These are phyloP conservation scores for Bolinopsis microptera DNA, from an alignment of 37 sponge, comb jelly and placozoan species.

Conservation along the genomic window DNA sequence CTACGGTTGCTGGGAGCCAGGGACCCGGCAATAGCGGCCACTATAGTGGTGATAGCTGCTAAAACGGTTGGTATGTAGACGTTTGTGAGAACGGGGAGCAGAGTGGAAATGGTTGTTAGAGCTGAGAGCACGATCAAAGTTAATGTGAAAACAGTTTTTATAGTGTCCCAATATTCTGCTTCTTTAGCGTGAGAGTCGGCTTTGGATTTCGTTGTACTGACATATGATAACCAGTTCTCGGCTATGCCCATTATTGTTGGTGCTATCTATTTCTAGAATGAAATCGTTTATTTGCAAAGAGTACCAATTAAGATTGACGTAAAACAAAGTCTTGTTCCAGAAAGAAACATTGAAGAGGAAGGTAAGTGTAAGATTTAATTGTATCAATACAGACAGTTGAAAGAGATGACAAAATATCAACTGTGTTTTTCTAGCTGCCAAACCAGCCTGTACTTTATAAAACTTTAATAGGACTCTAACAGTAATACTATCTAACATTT, in stretches of 20 bases:
- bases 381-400: no score
- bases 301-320: no score
- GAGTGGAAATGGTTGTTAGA: slow-evolving; percentile 12
- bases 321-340: no score
- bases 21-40: slow-evolving; percentile 9
- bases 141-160: background rate
- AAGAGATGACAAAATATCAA: no score
- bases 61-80: background rate
- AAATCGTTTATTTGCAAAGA: no score
- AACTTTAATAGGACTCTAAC: no score
- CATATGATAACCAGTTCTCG: slow-evolving; percentile 4
- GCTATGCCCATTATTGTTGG: background rate
- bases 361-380: no score
- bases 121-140: slow-evolving; percentile 21
- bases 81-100: background rate
- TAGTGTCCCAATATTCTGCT: slow-evolving; percentile 9
- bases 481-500: no score
- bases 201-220: background rate
- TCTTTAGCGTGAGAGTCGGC: slow-evolving; percentile 40
- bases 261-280: no score
- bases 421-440: no score
- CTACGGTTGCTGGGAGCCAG: background rate
- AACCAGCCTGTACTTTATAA: no score
- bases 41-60: background rate
- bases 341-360: no score